Evolutionary conservation across 1,140 invertebrate genomes (phyloP).

Genomic region (Zaprionus lachaisei): DNA sequence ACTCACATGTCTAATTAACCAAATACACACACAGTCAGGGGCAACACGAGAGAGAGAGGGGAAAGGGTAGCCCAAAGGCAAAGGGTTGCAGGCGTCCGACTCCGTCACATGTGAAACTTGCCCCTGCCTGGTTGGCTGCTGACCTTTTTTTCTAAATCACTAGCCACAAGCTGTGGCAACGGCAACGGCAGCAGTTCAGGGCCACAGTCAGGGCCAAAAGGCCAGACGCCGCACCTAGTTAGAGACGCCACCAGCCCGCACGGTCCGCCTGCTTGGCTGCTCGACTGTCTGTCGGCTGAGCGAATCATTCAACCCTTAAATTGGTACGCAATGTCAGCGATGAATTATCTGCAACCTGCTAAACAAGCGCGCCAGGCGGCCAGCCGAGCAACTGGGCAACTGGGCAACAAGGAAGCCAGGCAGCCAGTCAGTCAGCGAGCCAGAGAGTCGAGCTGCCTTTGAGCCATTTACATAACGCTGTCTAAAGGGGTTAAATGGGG

Average conservation of each 20-base stretch:
- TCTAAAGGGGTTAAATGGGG: constrained; percentile 2
- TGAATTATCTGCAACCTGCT: constrained; percentile 83
- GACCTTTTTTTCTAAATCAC: constrained; percentile 81
- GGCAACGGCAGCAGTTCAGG: constrained; percentile 35
- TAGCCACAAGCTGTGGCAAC: constrained; percentile 61
- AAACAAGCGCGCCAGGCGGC: constrained; percentile 60
- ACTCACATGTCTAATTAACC: constrained; percentile 80
- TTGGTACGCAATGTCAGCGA: constrained; percentile 83
- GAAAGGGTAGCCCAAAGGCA: constrained; percentile 5
- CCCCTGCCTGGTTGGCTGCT: constrained; percentile 55
- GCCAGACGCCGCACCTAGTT: constrained; percentile 71
- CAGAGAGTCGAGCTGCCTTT: constrained; percentile 43
- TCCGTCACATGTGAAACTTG: constrained; percentile 56
- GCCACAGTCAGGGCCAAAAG: constrained; percentile 61
- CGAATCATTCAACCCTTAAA: constrained; percentile 82
- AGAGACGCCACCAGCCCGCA: constrained; percentile 33
- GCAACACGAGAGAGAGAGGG: not conserved
- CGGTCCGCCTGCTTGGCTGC: constrained; percentile 22
- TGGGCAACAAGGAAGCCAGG: not conserved
- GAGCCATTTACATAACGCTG: constrained; percentile 70
- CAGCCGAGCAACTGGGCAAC: constrained; percentile 9
- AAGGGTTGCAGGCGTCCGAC: constrained; percentile 35
- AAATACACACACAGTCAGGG: constrained; percentile 18
- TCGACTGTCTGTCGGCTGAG: constrained; percentile 42
- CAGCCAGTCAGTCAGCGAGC: not conserved